Conservation (phyloP, 2,888 invertebrate genomes). For the Entomobrya proxima region DNA sequence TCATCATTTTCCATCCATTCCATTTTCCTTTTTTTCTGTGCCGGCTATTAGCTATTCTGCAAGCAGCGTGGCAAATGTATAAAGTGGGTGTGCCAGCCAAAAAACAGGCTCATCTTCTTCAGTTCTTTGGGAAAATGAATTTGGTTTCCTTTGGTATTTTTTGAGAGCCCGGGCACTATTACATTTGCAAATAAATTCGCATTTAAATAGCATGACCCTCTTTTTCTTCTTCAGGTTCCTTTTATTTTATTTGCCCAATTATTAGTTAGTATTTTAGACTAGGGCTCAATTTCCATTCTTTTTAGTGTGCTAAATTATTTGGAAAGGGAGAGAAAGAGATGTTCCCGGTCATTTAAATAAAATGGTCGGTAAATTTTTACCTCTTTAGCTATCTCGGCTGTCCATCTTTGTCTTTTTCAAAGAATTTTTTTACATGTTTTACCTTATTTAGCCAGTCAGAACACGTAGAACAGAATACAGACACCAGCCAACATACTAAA, state of each 20-base stretch:
- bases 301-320: too few relatives aligned
- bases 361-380: constrained; percentile 31
- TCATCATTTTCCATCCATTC: not conserved
- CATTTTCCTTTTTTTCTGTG: not conserved
- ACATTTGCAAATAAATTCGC: constrained; percentile 34
- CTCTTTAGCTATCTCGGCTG: not conserved
- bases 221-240: not conserved
- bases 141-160: not conserved
- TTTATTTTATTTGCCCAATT: constrained; percentile 14
- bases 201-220: constrained; percentile 37
- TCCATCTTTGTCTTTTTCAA: not conserved
- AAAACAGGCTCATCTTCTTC: not conserved
- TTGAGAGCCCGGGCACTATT: not conserved
- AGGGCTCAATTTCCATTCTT: constrained; percentile 6
- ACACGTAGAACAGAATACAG: too few relatives aligned
- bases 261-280: not conserved
- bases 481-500: too few relatives aligned
- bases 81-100: constrained; percentile 43
- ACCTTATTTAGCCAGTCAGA: not conserved
- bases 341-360: constrained; percentile 24
- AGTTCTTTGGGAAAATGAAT: not conserved
- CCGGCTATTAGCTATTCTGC: constrained; percentile 35
- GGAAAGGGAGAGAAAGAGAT: too few relatives aligned
- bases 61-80: constrained; percentile 40
- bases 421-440: not conserved